A percentile compares a stretch with the other conserved stretches of the same genome.
phyloP scores from a whole-genome alignment of 2,113 vertebrate species.

The Nansenia antarctica region DNA sequence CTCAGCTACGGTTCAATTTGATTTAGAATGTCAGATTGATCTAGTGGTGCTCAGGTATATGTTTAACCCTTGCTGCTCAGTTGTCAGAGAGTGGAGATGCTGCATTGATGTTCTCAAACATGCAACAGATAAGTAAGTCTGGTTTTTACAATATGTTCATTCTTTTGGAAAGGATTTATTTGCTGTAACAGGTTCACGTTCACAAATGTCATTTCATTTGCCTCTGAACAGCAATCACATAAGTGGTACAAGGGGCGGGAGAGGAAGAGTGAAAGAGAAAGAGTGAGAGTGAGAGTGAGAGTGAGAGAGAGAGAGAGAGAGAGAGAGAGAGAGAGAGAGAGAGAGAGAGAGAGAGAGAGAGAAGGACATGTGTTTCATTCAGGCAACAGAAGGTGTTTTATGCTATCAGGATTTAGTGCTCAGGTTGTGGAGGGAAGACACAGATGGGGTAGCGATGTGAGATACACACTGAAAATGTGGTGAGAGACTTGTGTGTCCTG shows the following conservation, averaged over 20 bases:
- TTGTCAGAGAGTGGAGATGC: not conserved
- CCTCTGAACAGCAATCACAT: not conserved
- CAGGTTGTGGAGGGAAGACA: not conserved
- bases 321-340: not conserved
- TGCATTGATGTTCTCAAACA: not conserved
- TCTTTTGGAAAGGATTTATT: not conserved
- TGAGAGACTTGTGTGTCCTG: too few relatives aligned
- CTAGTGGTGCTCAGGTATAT: not conserved
- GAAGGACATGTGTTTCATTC: not conserved
- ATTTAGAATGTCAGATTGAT: not conserved
- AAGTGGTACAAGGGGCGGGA: too few relatives aligned
- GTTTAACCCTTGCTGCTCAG: not conserved
- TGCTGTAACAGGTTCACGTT: slow-evolving; percentile 13
- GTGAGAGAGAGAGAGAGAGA: not conserved
- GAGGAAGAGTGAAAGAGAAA: not conserved
- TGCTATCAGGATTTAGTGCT: not conserved
- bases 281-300: not conserved
- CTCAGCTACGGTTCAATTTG: not conserved
- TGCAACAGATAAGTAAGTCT: not conserved
- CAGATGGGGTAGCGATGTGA: not conserved
- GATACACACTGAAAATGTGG: too few relatives aligned
- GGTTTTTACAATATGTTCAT: not conserved
- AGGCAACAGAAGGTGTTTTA: not conserved
- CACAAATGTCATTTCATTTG: too few relatives aligned
- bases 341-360: not conserved